Percentiles rank a stretch among this genome's conserved stretches.
These are phyloP conservation scores for Tachina fera DNA, from an alignment of 2,888 invertebrate species.

Conservation along the genomic window DNA sequence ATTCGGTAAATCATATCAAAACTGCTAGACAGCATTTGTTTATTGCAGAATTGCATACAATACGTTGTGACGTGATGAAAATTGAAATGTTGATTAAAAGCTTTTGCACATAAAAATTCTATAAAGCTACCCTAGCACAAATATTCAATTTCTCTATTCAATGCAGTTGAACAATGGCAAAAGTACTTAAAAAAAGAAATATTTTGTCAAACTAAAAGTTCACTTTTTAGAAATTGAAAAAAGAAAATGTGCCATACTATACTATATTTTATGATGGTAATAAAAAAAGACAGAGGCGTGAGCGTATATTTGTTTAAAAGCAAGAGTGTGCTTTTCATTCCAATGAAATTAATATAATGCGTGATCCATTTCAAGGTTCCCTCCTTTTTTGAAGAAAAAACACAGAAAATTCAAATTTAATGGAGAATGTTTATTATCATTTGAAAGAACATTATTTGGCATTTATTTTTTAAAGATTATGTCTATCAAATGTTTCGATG, in stretches of 20 bases:
- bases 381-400: no score
- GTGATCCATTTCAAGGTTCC: no score
- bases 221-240: background rate
- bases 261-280: background rate
- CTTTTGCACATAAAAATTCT: background rate
- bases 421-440: no score
- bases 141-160: background rate
- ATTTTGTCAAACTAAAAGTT: background rate
- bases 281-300: background rate
- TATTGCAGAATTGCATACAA: background rate
- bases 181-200: background rate
- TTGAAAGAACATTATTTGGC: no score
- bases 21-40: constrained; percentile 30
- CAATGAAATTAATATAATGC: no score
- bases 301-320: background rate
- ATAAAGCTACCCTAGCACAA: background rate
- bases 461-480: no score
- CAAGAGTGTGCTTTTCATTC: background rate
- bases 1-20: constrained; percentile 34
- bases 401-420: no score
- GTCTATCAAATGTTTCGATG: no score
- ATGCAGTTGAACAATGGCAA: background rate
- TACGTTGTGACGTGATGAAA: constrained; percentile 17
- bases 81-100: background rate
- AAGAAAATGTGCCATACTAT: background rate